Conservation (phyloP, 2,888 invertebrate genomes). For the Oasisia sp. region DNA sequence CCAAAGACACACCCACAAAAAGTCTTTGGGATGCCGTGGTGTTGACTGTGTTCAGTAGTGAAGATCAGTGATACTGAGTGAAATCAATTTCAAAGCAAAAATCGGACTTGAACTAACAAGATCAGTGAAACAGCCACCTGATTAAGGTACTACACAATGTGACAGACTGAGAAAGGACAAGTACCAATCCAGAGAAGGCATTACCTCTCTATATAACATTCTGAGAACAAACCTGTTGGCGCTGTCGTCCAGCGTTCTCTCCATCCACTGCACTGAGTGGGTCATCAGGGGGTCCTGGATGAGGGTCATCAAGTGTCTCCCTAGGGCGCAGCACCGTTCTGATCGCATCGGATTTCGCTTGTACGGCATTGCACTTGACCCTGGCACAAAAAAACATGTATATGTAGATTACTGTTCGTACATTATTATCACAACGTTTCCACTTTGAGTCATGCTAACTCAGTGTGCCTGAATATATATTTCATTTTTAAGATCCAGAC, state of each 20-base stretch:
- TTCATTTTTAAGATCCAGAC: no score
- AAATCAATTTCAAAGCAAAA: no score
- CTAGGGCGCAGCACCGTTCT: slow-evolving; percentile 91
- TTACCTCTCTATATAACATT: neutral
- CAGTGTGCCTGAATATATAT: no score
- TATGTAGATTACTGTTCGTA: no score
- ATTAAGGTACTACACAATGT: no score
- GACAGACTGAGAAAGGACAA: neutral
- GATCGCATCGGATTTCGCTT: slow-evolving; percentile 99
- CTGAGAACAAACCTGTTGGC: slow-evolving; percentile 76
- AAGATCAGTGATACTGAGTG: no score
- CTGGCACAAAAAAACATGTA: slow-evolving; percentile 45
- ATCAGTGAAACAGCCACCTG: no score
- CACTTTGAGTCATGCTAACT: no score
- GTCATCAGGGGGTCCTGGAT: slow-evolving; percentile 64
- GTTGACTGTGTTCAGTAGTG: no score
- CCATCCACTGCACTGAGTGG: slow-evolving; percentile 86
- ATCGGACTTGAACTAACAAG: neutral
- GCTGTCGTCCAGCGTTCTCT: slow-evolving; percentile 96
- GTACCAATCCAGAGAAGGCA: neutral
- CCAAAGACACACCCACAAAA: no score
- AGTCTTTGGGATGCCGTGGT: no score
- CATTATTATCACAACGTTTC: neutral
- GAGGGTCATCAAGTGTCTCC: slow-evolving; percentile 89
- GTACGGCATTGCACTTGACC: slow-evolving; percentile 99